A percentile compares a stretch with the other conserved stretches of the same genome.
Evolutionary conservation across 2,797 vertebrate genomes (phyloP).

Genomic region (Thunnus albacares): DNA sequence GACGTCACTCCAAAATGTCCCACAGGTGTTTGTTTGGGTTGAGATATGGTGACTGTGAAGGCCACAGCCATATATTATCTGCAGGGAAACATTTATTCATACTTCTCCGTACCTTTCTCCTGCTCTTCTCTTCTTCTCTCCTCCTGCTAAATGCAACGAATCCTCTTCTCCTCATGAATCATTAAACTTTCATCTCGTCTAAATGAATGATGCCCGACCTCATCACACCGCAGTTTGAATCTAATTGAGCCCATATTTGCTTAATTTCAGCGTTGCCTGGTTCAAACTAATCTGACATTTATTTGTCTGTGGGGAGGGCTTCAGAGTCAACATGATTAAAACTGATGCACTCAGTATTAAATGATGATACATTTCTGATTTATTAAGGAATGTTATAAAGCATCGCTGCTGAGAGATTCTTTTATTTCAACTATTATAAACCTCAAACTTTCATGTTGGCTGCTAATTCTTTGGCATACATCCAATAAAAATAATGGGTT

Average conservation of each 20-base stretch:
- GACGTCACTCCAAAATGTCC: too few species aligned
- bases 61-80: too few species aligned
- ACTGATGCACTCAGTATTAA: neutral
- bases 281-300: conserved; percentile 35
- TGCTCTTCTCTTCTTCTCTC: too few species aligned
- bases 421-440: neutral
- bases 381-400: conserved; percentile 5
- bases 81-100: too few species aligned
- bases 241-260: conserved; percentile 33
- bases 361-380: conserved; percentile 2
- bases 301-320: conserved; percentile 7
- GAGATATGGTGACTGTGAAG: too few species aligned
- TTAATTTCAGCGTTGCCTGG: neutral
- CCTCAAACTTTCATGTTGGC: neutral
- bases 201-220: conserved; percentile 15
- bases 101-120: neutral
- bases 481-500: too few species aligned
- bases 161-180: conserved; percentile 25
- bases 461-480: neutral
- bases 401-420: neutral
- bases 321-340: conserved; percentile 41
- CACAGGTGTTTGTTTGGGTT: too few species aligned
- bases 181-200: conserved; percentile 53
- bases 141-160: neutral
- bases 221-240: conserved; percentile 14